These are phyloP conservation scores for Drosophila emarginata DNA, from an alignment of 2,888 invertebrate genomes.

Conservation along the genomic window DNA sequence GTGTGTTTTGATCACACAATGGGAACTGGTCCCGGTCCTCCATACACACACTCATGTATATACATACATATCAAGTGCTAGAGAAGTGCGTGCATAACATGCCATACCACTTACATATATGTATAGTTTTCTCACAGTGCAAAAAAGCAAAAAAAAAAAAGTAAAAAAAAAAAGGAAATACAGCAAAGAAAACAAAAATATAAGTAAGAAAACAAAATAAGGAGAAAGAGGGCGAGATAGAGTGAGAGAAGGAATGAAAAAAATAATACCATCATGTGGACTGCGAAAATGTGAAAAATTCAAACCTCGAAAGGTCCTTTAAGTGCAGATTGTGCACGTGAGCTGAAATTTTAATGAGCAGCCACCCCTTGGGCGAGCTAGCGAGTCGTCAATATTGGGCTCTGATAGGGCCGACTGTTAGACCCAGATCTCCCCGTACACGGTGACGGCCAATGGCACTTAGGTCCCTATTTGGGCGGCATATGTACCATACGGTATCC, in stretches of 20 bases:
- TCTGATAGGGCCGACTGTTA: slow-evolving; percentile 39
- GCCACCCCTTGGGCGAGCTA: slow-evolving; percentile 7
- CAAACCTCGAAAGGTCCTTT: slow-evolving; percentile 71
- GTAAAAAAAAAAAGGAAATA: not conserved
- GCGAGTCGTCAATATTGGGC: slow-evolving; percentile 3
- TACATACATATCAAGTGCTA: slow-evolving; percentile 18
- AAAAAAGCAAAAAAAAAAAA: slow-evolving; percentile 5
- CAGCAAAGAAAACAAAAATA: not conserved
- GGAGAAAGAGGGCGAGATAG: not conserved
- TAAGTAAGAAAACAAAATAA: not conserved
- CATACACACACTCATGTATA: not conserved
- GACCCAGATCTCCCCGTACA: slow-evolving; percentile 22
- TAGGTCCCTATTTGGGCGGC: slow-evolving; percentile 30
- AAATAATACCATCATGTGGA: slow-evolving; percentile 31
- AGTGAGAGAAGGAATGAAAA: not conserved
- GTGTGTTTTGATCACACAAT: slow-evolving; percentile 45
- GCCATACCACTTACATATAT: slow-evolving; percentile 55
- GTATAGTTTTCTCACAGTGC: slow-evolving; percentile 29
- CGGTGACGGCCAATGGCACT: slow-evolving; percentile 44
- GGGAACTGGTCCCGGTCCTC: slow-evolving; percentile 6
- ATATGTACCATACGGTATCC: not conserved
- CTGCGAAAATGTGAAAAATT: slow-evolving; percentile 69
- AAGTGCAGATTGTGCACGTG: slow-evolving; percentile 74
- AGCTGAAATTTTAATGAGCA: slow-evolving; percentile 73
- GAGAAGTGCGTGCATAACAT: slow-evolving; percentile 64